Evolutionary conservation across 92 coral and sea anemone species (phyloP), one percentile per base, ranked within the genome.

Genomic region (Isaurus tuberculatus): DNA sequence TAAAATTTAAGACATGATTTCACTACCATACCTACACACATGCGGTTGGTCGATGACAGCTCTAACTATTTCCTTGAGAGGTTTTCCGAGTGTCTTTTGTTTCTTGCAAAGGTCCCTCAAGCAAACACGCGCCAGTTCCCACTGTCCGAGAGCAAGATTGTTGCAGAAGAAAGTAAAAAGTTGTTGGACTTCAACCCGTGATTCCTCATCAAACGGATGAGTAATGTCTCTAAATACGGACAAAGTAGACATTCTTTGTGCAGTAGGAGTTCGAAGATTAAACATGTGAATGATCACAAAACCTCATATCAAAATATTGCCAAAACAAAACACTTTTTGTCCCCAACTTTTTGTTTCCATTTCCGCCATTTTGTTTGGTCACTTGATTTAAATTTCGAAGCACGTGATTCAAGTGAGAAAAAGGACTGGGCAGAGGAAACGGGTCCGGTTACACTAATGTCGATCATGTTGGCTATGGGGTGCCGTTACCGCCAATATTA

Each of bases 121-220:
- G 65, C 98, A 94, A 25, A 90, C 98, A 58, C 99, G 87, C 5
- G 99, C 92, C 66, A 96, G 49, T 73, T 96, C 99, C 99, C 99
- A 96, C 84, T 96, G 99, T 0, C 99, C 98, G 28, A 96, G 89
- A 33, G 94, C 90, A 58, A 96, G 87, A 81, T 94, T 89, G 70
- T 96, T 94, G 70, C 94, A 90, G 36, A 94, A 90, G 32, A 95
- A 89, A 6, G 86, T 89, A 71, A 90, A 96, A 26, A 96, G 92
- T 69, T 88, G 90, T 43, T 89, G 86, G 0, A 92, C 75, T 23
- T 89, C 85, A 32, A 84, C 94, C 20, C 79, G 89, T 55, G 65
- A 44, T 68, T 94, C 97, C 16, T 86, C 53, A 69, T 90, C 98
- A 79, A 94, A 94, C 8, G 94, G 93, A 32, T 90, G 94, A 22